Conservation (phyloP, 2,113 vertebrate species). For the Rhineura floridana region DNA sequence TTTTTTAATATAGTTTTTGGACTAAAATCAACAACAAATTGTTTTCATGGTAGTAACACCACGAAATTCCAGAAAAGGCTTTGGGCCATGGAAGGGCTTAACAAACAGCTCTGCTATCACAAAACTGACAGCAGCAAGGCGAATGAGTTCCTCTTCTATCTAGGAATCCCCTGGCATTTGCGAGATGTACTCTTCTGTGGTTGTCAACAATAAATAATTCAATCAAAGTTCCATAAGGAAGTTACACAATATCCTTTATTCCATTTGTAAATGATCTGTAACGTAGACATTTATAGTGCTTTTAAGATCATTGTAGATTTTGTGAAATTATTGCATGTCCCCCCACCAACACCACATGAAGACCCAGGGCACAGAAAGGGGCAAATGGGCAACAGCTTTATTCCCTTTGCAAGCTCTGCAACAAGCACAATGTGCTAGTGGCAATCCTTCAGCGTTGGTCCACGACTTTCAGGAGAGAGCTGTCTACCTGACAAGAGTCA, state of each 20-base stretch:
- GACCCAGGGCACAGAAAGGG: not conserved
- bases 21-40: conserved; percentile 43
- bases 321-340: not conserved
- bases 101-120: conserved; percentile 5
- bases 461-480: too few species aligned
- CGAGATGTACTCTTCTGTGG: not conserved
- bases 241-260: not conserved
- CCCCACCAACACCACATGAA: too few species aligned
- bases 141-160: not conserved
- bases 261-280: not conserved
- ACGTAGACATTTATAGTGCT: not conserved
- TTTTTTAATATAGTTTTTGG: conserved; percentile 55
- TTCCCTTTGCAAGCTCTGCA: too few species aligned
- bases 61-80: conserved; percentile 35
- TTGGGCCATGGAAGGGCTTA: conserved; percentile 11
- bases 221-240: not conserved
- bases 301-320: not conserved
- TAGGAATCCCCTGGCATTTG: not conserved
- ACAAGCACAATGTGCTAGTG: too few species aligned
- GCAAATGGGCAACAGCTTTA: not conserved
- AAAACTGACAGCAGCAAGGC: not conserved
- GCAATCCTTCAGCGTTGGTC: too few species aligned
- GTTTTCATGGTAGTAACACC: conserved; percentile 36
- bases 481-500: too few species aligned
- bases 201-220: conserved; percentile 19